phyloP scores from a whole-genome alignment of 1,140 invertebrate species.

The Bombus vancouverensis region DNA sequence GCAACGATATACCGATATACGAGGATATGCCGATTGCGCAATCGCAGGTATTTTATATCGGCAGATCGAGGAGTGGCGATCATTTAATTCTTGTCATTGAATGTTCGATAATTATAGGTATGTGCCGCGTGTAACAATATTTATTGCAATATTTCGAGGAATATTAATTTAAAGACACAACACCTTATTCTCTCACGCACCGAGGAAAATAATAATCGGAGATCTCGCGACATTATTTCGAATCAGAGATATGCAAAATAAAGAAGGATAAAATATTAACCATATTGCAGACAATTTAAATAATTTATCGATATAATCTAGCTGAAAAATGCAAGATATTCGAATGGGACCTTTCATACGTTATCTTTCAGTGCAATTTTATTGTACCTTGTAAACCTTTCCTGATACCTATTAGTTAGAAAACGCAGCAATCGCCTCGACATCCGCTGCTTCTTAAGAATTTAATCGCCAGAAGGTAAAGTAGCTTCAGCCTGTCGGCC shows the following conservation, averaged over 20 bases:
- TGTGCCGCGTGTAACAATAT: background rate
- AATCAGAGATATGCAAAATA: background rate
- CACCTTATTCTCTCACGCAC: background rate
- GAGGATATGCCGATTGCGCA: background rate
- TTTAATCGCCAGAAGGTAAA: background rate
- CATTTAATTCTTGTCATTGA: slow-evolving; percentile 4
- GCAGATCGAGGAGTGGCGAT: background rate
- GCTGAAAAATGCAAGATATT: background rate
- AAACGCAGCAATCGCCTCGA: background rate
- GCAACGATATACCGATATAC: background rate
- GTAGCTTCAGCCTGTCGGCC: background rate
- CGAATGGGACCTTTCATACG: background rate
- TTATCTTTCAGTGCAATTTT: background rate
- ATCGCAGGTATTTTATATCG: background rate
- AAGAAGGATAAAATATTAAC: background rate
- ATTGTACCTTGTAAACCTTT: background rate
- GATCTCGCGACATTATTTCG: background rate
- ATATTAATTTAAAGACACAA: background rate
- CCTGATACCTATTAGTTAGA: background rate
- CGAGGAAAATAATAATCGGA: background rate
- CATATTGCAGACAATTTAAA: no score
- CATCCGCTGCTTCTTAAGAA: background rate
- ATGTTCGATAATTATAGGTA: background rate
- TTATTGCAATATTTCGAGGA: background rate
- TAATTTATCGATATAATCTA: no score